These are phyloP conservation scores for Anguilla rostrata DNA, from an alignment of 2,113 vertebrate species.

Conservation along the genomic window DNA sequence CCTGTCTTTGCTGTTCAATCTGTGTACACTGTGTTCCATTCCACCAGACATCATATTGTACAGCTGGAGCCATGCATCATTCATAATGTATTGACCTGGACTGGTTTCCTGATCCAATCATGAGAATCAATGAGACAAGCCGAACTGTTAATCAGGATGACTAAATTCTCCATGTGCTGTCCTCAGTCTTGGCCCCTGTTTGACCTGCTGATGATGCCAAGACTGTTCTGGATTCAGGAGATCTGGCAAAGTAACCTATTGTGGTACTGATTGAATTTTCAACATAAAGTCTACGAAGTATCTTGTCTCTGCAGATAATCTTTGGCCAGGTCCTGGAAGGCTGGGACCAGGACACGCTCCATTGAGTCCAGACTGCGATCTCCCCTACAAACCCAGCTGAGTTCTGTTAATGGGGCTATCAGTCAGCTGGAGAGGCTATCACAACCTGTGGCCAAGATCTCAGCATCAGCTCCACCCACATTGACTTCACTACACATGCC, in stretches of 20 bases:
- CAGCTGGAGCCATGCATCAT: background rate
- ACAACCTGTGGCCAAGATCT: background rate
- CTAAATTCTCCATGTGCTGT: background rate
- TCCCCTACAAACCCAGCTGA: background rate
- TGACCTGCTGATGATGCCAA: background rate
- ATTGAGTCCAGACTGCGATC: background rate
- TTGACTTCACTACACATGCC: background rate
- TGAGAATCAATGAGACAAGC: background rate
- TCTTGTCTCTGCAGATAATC: background rate
- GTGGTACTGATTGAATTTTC: too few relatives aligned
- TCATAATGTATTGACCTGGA: background rate
- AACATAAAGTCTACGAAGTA: background rate
- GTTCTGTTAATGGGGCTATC: background rate
- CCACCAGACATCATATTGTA: background rate
- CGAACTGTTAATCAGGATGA: background rate
- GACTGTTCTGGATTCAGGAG: too few relatives aligned
- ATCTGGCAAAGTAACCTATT: too few relatives aligned
- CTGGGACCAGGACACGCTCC: background rate
- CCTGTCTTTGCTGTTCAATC: background rate
- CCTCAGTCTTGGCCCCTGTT: background rate
- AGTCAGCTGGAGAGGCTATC: background rate
- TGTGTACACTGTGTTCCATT: background rate
- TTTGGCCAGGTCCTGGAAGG: background rate
- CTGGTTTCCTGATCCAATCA: background rate
- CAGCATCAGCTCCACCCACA: background rate